Base-by-base conservation (phyloP, 2,113 vertebrate genomes). In the Neotoma lepida region DNA sequence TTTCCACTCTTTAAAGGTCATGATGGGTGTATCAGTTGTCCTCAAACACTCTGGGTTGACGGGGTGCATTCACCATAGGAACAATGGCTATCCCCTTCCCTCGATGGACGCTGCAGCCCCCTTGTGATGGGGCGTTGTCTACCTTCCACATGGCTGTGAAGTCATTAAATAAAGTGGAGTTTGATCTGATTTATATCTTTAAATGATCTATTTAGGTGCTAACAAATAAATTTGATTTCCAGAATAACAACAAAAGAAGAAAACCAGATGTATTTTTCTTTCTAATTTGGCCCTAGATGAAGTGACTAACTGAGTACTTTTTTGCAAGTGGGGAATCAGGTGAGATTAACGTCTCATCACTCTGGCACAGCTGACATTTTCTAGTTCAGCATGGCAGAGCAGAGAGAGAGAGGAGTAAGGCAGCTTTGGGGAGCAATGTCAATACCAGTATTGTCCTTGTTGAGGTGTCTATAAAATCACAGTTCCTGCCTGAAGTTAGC, bases 371-470 rank as follows among this genome's bases (percentile, higher is more conserved):
- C 22, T 0, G 6, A 17, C 46, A 13, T 63, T 33, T 13, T 14
- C 20, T 0, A 35, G 30, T 46, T 51, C 63, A 33, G 63, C 0
- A 9, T 4, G n/a, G 6, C 18, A 66, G 17, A 80, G 10, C 12
- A 10, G 73, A 22, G 61, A 64, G 26, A 61, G 58, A 33, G 64
- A 66, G 76, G 6, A 12, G 2, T 17, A 0, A 33, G 17, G 22
- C 66, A 54, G 20, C 2, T 0, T 18, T 18, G 33, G 24, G 44
- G 30, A 58, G 20, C 0, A 6, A 13, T 0, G 10, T 58, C 44
- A 56, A 10, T 0, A 2, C 15, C 26, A 17, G 1, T 18, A 0
- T 4, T 2, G 15, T 54, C 64, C 41, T 70, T 2, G 3, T 4
- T 1, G 35, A 26, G 0, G 6, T 9, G 89, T 51, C 68, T 63